Base-by-base conservation (phyloP, 2,888 invertebrate species). In the Kryphioiulus occultus region DNA sequence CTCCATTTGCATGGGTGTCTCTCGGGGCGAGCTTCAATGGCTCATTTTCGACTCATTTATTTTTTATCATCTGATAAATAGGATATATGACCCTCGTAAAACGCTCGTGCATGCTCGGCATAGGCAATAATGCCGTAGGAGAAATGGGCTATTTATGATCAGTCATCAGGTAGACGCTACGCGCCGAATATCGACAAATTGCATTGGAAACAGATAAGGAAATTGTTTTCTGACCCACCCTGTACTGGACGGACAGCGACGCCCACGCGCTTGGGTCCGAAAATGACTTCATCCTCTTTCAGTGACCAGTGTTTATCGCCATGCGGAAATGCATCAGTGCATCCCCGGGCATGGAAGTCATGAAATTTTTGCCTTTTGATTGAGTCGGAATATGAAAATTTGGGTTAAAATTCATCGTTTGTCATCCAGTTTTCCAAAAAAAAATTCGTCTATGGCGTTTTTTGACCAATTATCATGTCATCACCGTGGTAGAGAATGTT, bases 21-120 rank as follows among this genome's bases (percentile, higher is more conserved):
- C 78, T 26, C 78, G 78, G 78, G 78, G 78, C 78, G 78, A 78
- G 30, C 78, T 78, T 78, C 78, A 78, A 78, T 78, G 78, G 78
- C 78, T 78, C 78, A 78, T 78, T 78, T 78, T 78, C 78, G 78
- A 78, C 78, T 78, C 78, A 78, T 78, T 78, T 78, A 78, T 78
- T 78, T 78, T 78, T 78, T 78, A 78, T 78, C 78, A 78, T 78
- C 78, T 78, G 78, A 78, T 78, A 78, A 78, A 78, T 78, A 78
- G 78, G 78, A 78, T 78, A 78, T 78, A 78, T 78, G 78, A 78
- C 78, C 30, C 78, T 78, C 78, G 78, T 78, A 78, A 78, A 78
- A 26, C 26, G 30, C 30, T 44, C 1, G 78, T 78, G 78, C 78
- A 68, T 68, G 68, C 68, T 44, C 44, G 44, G 44, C 44, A 44